Conservation (phyloP, 2,888 invertebrate species). For the Protophormia terraenovae region DNA sequence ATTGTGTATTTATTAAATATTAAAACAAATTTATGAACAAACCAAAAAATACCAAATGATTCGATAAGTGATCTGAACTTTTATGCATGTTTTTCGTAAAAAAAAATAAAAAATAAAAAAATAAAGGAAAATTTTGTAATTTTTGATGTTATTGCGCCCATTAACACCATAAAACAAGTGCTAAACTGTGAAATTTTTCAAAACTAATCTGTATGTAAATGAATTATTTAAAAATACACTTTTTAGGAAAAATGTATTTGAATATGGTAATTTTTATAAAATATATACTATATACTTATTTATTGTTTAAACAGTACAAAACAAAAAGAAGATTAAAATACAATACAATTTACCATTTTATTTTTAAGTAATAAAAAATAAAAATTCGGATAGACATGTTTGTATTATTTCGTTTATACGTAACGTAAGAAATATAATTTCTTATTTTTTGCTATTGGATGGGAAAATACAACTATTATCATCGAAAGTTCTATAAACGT, state of each 20-base stretch:
- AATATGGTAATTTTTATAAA: constrained; percentile 5
- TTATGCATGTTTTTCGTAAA: constrained; percentile 49
- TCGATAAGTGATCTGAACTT: constrained; percentile 7
- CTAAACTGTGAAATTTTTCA: constrained; percentile 46
- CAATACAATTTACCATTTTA: neutral
- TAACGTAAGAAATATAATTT: too few species aligned
- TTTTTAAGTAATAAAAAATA: neutral
- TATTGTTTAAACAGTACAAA: neutral
- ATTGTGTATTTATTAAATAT: neutral
- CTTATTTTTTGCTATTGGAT: too few species aligned
- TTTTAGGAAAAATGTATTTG: constrained; percentile 1
- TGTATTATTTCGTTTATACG: too few species aligned
- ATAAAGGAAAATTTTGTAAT: constrained; percentile 4
- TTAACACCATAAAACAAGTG: constrained; percentile 55
- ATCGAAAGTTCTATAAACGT: too few species aligned
- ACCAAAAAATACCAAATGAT: neutral
- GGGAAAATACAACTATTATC: too few species aligned
- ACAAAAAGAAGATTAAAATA: neutral
- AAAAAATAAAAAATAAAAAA: too few species aligned
- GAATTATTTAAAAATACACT: neutral
- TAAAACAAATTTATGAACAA: neutral
- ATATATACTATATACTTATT: neutral
- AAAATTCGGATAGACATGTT: too few species aligned
- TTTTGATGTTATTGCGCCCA: constrained; percentile 60
- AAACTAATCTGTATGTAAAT: constrained; percentile 47